Evolutionary conservation across 2,113 vertebrate genomes (phyloP), one percentile per base, ranked within the genome.

Genomic region (Oostethus manadensis): DNA sequence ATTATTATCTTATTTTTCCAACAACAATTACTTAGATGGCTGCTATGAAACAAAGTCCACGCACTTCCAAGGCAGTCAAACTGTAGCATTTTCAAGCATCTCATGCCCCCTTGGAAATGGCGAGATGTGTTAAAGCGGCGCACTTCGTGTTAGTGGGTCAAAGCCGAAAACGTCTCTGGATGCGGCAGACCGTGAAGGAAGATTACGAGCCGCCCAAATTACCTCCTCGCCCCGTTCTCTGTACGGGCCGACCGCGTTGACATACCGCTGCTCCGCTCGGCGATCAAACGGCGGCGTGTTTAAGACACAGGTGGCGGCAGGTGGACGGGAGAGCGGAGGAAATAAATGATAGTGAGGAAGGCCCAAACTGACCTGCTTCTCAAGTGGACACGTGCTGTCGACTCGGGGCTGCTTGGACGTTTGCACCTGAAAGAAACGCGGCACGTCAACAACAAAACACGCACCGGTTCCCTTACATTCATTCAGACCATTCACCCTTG

Each of bases 181-280:
- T 58, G 78, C 79, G 81, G 60, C 73, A 77, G 82, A 80, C 75
- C 73, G 53, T 83, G 65, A 87, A 82, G 63, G 74, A 83, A 70
- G 85, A 85, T 80, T 84, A 79, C 62, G 10, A 10, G 54, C 63
- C 64, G 26, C 69, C 60, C 66, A 74, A 77, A 76, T 82, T 80
- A 81, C 65, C 77, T 54, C 42, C 44, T 71, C 76, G 65, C 56
- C 17, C 59, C 0, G 0, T 44, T 56, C 20, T 56, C 58, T 69
- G 64, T 64, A 63, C 62, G 58, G 53, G 18, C 66, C 65, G 20
- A 26, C 13, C n/a, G 53, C 70, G 68, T 74, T 74, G 29, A 16
- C 51, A 71, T 9, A 64, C 22, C 63, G 60, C 40, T 35, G 44
- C 57, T 69, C 38, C 40, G 17, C 10, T 16, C 21, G 44, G 40